These are phyloP conservation scores for Acanthurus tractus DNA, from an alignment of 2,797 vertebrate species.

Conservation along the genomic window DNA sequence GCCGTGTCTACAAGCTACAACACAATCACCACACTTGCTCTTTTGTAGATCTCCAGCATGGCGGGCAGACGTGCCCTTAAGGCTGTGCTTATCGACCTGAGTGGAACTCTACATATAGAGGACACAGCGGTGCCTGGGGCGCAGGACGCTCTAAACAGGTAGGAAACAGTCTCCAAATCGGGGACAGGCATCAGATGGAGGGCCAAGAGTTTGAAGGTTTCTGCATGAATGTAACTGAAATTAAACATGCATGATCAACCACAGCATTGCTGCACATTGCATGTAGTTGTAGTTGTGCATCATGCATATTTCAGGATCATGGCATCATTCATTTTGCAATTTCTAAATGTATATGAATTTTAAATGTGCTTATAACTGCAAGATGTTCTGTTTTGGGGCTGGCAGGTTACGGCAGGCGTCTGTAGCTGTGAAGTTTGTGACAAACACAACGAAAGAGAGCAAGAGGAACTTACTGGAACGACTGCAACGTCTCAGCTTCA, in stretches of 20 bases:
- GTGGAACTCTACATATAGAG: constrained; percentile 94
- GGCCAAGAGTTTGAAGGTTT: background rate
- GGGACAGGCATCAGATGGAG: background rate
- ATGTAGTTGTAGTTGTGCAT: background rate
- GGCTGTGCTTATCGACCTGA: constrained; percentile 96
- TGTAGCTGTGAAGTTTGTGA: constrained; percentile 92
- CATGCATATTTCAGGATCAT: background rate
- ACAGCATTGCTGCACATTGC: background rate
- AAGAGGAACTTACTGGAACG: constrained; percentile 90
- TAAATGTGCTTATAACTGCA: background rate
- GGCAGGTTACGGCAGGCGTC: constrained; percentile 88
- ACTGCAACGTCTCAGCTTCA: constrained; percentile 88
- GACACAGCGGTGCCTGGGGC: constrained; percentile 92
- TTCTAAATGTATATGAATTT: background rate
- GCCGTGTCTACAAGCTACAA: background rate
- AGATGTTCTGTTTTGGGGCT: background rate
- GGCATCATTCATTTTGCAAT: background rate
- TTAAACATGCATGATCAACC: background rate
- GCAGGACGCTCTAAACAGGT: constrained; percentile 94
- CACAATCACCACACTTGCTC: background rate
- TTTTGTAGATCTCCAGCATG: constrained; percentile 80
- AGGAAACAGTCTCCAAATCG: constrained; percentile 27
- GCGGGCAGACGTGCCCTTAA: constrained; percentile 87
- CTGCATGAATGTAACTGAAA: background rate
- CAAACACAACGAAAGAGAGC: constrained; percentile 97